Conservation (phyloP, 2,113 vertebrate species). For the Columba livia region DNA sequence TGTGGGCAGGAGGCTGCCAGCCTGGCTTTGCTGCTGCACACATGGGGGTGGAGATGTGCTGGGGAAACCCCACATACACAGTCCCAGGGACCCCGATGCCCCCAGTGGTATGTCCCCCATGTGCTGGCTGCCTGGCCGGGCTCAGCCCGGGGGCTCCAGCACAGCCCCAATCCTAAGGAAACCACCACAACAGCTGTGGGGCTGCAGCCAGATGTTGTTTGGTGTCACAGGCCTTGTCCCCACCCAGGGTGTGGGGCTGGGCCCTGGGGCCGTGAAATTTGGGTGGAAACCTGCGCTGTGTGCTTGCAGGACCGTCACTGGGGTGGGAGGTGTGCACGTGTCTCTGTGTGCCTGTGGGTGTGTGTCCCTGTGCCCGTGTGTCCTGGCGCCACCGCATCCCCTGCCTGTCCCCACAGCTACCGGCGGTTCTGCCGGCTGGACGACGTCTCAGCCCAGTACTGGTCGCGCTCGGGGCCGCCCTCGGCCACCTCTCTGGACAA, state of each 20-base stretch:
- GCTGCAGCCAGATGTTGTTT: not conserved
- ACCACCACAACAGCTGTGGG: accelerated
- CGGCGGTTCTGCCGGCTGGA: conserved; percentile 90
- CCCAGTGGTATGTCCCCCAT: too few relatives aligned
- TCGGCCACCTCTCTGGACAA: conserved; percentile 84
- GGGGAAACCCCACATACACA: too few relatives aligned
- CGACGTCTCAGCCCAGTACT: conserved; percentile 85
- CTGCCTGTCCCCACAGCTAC: conserved; percentile 65
- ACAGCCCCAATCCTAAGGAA: not conserved
- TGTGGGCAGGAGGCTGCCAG: too few relatives aligned
- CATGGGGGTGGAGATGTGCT: too few relatives aligned
- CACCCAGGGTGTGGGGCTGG: not conserved
- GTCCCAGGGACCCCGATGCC: too few relatives aligned
- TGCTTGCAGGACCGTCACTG: accelerated
- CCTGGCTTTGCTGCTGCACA: too few relatives aligned
- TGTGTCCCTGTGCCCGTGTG: not conserved
- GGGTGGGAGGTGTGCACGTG: not conserved
- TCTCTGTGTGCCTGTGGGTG: too few relatives aligned
- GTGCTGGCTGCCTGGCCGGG: not conserved
- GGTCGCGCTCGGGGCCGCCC: conserved; percentile 79
- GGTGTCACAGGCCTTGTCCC: not conserved
- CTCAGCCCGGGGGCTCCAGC: accelerated
- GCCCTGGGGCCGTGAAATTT: not conserved
- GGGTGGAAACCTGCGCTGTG: not conserved
- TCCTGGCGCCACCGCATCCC: accelerated